Conservation (phyloP, 2,888 invertebrate species). For the Epiblema foenella region DNA sequence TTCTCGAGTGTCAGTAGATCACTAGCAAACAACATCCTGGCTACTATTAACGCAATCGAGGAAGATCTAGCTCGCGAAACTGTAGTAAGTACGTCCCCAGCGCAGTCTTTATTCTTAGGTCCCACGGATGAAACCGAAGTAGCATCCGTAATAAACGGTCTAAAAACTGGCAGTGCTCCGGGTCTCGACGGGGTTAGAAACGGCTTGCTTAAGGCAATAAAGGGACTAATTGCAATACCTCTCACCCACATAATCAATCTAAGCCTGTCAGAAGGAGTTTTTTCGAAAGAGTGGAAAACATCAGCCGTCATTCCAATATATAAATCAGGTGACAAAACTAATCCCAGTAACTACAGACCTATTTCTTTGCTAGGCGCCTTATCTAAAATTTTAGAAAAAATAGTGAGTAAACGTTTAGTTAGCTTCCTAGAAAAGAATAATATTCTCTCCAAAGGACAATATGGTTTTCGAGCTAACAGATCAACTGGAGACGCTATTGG, state of each 20-base stretch:
- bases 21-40: constrained; percentile 15
- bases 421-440: constrained; percentile 38
- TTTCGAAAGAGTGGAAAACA: constrained; percentile 39
- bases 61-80: background rate
- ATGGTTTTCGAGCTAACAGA: constrained; percentile 41
- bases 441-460: constrained; percentile 38
- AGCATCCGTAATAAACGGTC: constrained; percentile 10
- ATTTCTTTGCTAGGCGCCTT: constrained; percentile 34
- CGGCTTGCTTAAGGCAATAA: constrained; percentile 9
- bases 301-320: constrained; percentile 36
- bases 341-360: constrained; percentile 27
- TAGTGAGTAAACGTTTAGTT: constrained; percentile 26
- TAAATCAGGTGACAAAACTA: constrained; percentile 37
- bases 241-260: constrained; percentile 30
- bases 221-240: constrained; percentile 4
- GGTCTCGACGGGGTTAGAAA: constrained; percentile 38
- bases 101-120: constrained; percentile 17
- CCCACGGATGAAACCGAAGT: constrained; percentile 37
- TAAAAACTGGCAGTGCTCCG: constrained; percentile 22
- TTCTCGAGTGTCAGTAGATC: constrained; percentile 25
- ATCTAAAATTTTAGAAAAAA: constrained; percentile 34
- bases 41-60: background rate
- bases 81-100: background rate
- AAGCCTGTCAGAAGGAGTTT: constrained; percentile 29
- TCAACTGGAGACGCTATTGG: constrained; percentile 43